A percentile compares a stretch with the other conserved stretches of the same genome.
These are phyloP conservation scores for Hypsopygia costalis DNA, from an alignment of 2,888 invertebrate genomes.

Conservation along the genomic window DNA sequence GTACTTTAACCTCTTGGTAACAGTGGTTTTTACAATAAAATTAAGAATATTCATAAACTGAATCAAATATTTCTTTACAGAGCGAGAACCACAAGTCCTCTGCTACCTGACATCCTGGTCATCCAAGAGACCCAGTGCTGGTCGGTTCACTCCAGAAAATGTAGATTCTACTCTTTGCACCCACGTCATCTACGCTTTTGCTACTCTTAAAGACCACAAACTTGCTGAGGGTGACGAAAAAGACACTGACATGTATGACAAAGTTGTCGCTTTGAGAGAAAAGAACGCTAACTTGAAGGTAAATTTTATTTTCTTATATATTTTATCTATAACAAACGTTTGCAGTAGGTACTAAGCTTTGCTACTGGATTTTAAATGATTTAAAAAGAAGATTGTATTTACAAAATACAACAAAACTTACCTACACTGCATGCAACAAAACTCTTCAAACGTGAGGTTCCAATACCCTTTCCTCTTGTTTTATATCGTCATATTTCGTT, in stretches of 20 bases:
- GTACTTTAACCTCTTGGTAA: too few species aligned
- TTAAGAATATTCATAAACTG: too few species aligned
- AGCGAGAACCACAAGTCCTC: conserved; percentile 91
- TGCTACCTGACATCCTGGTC: conserved; percentile 99
- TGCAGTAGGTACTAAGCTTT: too few species aligned
- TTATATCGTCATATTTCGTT: too few species aligned
- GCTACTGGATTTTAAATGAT: too few species aligned
- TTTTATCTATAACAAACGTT: too few species aligned
- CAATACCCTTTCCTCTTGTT: too few species aligned
- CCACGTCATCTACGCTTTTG: conserved; percentile 97
- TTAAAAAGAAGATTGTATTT: too few species aligned
- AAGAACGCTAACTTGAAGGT: conserved; percentile 94
- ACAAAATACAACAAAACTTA: too few species aligned
- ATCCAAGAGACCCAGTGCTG: conserved; percentile 92
- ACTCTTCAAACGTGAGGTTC: too few species aligned
- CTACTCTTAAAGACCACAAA: conserved; percentile 92
- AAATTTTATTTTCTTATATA: conserved; percentile 18
- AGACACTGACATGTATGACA: conserved; percentile 92
- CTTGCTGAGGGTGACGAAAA: conserved; percentile 89
- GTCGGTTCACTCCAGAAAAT: conserved; percentile 93
- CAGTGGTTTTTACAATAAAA: too few species aligned
- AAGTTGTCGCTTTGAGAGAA: conserved; percentile 91
- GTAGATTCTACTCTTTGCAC: conserved; percentile 95
- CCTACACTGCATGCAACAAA: too few species aligned
- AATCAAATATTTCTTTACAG: conserved; percentile 78